Evolutionary conservation across 2,888 invertebrate genomes (phyloP).

Genomic region (Timema cristinae): DNA sequence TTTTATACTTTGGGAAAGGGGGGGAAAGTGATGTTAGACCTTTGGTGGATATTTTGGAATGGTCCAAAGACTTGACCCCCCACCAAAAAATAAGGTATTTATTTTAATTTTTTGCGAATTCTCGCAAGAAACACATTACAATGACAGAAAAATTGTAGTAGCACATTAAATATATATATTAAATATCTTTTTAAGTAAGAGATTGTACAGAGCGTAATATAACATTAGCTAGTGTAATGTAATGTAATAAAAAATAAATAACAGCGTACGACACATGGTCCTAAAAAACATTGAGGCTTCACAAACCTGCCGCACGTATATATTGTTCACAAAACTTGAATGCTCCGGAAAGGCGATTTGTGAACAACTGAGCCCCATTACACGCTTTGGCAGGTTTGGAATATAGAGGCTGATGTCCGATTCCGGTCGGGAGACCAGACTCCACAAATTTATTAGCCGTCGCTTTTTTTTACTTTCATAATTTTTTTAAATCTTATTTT

Average conservation of each 20-base stretch:
- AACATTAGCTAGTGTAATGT: slow-evolving; percentile 31
- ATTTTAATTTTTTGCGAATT: not conserved
- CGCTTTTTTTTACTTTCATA: not conserved
- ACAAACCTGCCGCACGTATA: slow-evolving; percentile 41
- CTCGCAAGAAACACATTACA: slow-evolving; percentile 13
- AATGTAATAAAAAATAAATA: slow-evolving; percentile 32
- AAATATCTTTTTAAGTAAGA: slow-evolving; percentile 33
- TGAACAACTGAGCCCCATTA: slow-evolving; percentile 55
- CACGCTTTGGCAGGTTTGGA: slow-evolving; percentile 47
- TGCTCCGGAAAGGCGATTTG: slow-evolving; percentile 48
- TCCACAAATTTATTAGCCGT: slow-evolving; percentile 26
- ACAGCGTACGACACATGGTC: slow-evolving; percentile 29
- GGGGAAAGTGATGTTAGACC: slow-evolving; percentile 23
- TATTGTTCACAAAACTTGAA: slow-evolving; percentile 30
- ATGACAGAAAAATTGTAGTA: slow-evolving; percentile 29
- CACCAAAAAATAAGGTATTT: slow-evolving; percentile 13
- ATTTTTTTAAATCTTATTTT: slow-evolving; percentile 4
- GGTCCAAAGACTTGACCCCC: slow-evolving; percentile 24
- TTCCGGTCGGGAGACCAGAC: slow-evolving; percentile 39
- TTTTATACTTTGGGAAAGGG: no score
- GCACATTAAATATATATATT: slow-evolving; percentile 30
- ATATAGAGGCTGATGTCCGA: slow-evolving; percentile 33
- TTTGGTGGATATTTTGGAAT: slow-evolving; percentile 25
- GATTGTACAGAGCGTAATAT: slow-evolving; percentile 38
- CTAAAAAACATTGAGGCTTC: slow-evolving; percentile 36